Evolutionary conservation across 1,140 invertebrate genomes (phyloP).

Genomic region (Mamestra configurata): DNA sequence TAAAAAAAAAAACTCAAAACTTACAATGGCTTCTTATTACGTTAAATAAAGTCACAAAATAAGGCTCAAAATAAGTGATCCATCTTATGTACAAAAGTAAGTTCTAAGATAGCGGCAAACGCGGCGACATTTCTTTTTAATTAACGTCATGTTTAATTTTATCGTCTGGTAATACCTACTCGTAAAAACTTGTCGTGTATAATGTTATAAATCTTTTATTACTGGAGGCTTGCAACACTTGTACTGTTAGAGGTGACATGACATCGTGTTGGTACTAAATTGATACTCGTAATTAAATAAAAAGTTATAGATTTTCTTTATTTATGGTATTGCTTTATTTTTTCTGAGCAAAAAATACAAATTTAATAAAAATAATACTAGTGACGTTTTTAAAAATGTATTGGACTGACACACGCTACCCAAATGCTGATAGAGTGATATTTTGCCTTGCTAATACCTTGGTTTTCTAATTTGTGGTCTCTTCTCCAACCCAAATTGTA

Average conservation of each 20-base stretch:
- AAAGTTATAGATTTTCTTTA: neutral
- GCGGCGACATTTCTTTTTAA: constrained; percentile 15
- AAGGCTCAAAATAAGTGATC: neutral
- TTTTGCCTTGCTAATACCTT: too few species aligned
- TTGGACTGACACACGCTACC: too few species aligned
- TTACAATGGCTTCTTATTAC: neutral
- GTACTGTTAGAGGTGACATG: constrained; percentile 1
- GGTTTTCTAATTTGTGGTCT: too few species aligned
- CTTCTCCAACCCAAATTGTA: too few species aligned
- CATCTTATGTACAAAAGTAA: neutral
- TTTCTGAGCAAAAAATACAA: too few species aligned
- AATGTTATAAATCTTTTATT: constrained; percentile 23
- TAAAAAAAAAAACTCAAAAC: too few species aligned
- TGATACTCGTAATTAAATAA: neutral
- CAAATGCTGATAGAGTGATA: too few species aligned
- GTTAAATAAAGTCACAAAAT: neutral
- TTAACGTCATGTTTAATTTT: constrained; percentile 15
- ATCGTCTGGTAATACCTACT: constrained; percentile 14
- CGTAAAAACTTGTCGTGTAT: constrained; percentile 23
- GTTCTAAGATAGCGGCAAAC: neutral
- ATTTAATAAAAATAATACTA: too few species aligned
- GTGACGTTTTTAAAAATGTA: too few species aligned
- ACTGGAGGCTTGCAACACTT: neutral
- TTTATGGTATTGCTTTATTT: neutral
- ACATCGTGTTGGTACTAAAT: neutral